Evolutionary conservation across 2,888 invertebrate genomes (phyloP).

Genomic region (Timema cristinae): DNA sequence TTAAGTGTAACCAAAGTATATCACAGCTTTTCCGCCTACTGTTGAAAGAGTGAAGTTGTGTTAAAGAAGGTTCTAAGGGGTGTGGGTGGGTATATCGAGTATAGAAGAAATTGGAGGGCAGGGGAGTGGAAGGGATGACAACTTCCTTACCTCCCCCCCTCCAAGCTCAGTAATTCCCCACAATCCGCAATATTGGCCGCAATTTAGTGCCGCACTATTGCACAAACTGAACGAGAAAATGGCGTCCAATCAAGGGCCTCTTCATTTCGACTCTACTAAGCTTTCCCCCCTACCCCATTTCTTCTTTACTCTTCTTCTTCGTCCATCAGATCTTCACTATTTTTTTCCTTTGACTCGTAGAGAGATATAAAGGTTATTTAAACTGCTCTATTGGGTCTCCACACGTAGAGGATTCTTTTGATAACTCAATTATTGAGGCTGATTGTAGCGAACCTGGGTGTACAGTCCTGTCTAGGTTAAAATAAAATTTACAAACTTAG

Average conservation of each 20-base stretch:
- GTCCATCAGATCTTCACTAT: neutral
- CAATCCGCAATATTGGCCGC: conserved; percentile 30
- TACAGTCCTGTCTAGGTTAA: no score
- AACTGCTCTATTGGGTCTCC: conserved; percentile 18
- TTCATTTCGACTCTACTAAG: conserved; percentile 24
- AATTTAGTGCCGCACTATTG: conserved; percentile 30
- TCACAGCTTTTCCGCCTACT: no score
- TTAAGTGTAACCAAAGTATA: no score
- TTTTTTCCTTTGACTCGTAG: conserved; percentile 2
- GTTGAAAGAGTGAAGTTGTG: conserved; percentile 10
- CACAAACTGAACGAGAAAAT: conserved; percentile 29
- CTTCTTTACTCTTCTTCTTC: conserved; percentile 12
- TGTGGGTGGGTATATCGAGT: neutral
- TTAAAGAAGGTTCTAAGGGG: conserved; percentile 11
- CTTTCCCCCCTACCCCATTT: neutral
- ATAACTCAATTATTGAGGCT: conserved; percentile 26
- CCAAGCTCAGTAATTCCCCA: conserved; percentile 24
- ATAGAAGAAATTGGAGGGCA: neutral
- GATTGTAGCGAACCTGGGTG: conserved; percentile 15
- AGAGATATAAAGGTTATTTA: conserved; percentile 21
- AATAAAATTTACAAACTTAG: no score
- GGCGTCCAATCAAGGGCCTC: conserved; percentile 28
- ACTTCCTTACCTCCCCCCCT: conserved; percentile 13
- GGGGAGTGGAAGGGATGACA: neutral
- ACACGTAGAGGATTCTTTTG: conserved; percentile 17